Evolutionary conservation across 2,888 invertebrate genomes (phyloP), one percentile per base, ranked within the genome.

Genomic region (Lasioglossum pauxillum): DNA sequence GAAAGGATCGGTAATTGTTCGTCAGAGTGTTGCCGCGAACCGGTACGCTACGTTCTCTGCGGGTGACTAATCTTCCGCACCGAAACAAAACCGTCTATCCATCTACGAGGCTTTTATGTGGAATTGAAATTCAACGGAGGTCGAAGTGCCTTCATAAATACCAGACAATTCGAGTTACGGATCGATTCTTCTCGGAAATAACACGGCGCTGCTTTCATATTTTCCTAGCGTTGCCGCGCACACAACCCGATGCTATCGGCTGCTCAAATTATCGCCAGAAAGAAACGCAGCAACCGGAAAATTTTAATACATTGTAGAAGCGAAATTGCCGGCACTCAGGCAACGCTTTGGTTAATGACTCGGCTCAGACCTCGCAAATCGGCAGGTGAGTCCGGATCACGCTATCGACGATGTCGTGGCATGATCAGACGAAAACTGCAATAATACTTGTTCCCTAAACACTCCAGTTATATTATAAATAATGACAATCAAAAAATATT

Each of bases 291-390:
- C 49, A 7, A 72, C 14, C 76, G 80, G 77, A 75, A 82, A 78
- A 80, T 73, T 78, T 60, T 72, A 44, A 64, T 78, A 46, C 44
- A 82, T 74, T 16, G 10, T 46, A 16, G n/a, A 16, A n/a, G 67
- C 49, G 12, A 46, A 44, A 44, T 10, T 35, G 71, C n/a, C 12
- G 14, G 73, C 31, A 60, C 38, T 79, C 74, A 44, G 67, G 64
- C 73, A 80, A 73, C 67, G 19, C 73, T 74, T 79, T 73, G 14
- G 53, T 19, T 64, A 78, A 78, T 72, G 10, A 57, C 49, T 74
- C 67, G 71, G 71, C 71, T n/a, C 41, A 41, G 38, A 71, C 41
- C 12, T 41, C 12, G 46, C 69, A 76, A 81, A 78, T 69, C 72
- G 67, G 38, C 38, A 53, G 64, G 38, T 64, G 44, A 49, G n/a